Base-by-base conservation (phyloP, 2,888 invertebrate species). In the Pedicia rivosa region DNA sequence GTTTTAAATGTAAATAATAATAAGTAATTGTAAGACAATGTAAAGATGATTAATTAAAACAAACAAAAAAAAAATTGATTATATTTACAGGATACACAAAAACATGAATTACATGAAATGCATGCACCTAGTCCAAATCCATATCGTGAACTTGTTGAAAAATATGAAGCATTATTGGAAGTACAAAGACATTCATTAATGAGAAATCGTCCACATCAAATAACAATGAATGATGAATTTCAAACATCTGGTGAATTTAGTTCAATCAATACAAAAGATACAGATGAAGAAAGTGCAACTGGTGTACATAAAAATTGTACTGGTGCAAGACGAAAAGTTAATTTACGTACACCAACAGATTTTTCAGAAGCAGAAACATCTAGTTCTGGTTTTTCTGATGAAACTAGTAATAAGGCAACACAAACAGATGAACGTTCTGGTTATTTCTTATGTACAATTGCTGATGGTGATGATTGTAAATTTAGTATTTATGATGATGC, bases 301-400 rank as follows among this genome's bases (percentile, higher is more conserved):
- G 42, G 44, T 36, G 55, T 53, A 24, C 65, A 64, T 40, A 62
- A 63, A 40, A 59, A 58, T 46, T 63, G 64, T 40, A 63, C 62
- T 40, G 47, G 59, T 9, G 56, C 55, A 13, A 63, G 57, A 10
- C 57, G 68, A 36, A 71, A 70, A 57, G 66, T 65, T 43, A 68
- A 70, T 49, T 77, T 80, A 10, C 73, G 74, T 44, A 82, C 83
- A 2, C 82, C 83, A 1, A 74, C 75, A 0, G 84, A 83, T 55
- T 83, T 83, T 51, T 84, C 83, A 1, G 84, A 84, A 56, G 78
- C 83, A 2, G 86, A 84, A 56, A 84, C 86, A 0, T 79, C 79
- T 15, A 83, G 83, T 12, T 84, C 84, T 1, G 83, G 81, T 8
- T 86, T 80, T 54, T 74, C 78, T 1, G 87, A 86, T 51, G 86